Conservation (phyloP, 1,140 invertebrate genomes). For the Hylyphantes graminicola region DNA sequence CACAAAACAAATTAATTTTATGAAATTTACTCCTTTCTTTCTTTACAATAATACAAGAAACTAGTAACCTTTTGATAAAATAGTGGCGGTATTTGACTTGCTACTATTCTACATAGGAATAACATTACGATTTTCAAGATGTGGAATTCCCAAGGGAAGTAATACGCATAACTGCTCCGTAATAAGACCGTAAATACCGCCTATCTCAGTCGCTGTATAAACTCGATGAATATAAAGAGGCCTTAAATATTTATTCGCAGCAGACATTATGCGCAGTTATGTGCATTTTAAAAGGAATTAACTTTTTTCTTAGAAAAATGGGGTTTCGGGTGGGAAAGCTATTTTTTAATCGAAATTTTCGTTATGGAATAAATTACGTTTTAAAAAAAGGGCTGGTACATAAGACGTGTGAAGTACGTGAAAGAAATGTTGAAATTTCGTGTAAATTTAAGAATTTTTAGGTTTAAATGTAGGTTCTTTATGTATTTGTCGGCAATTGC, state of each 20-base stretch:
- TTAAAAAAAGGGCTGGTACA: neutral
- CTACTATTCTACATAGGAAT: too few relatives aligned
- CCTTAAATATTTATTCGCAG: slow-evolving; percentile 42
- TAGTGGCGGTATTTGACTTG: too few relatives aligned
- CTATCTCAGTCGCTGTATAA: neutral
- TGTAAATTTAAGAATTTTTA: neutral
- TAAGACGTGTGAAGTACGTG: neutral
- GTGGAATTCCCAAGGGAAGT: too few relatives aligned
- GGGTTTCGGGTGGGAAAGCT: slow-evolving; percentile 19
- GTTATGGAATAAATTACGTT: neutral
- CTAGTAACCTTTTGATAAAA: too few relatives aligned
- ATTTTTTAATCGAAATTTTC: slow-evolving; percentile 41
- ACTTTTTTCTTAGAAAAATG: slow-evolving; percentile 4
- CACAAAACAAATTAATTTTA: too few relatives aligned
- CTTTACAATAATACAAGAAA: too few relatives aligned
- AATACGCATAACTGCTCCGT: neutral
- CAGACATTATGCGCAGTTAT: slow-evolving; percentile 39
- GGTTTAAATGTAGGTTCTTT: neutral
- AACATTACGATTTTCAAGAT: too few relatives aligned
- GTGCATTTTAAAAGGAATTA: slow-evolving; percentile 54
- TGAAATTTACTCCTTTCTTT: too few relatives aligned
- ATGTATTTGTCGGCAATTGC: neutral
- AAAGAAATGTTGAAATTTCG: too few relatives aligned
- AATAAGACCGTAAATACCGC: neutral
- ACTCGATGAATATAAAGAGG: slow-evolving; percentile 48